These are phyloP conservation scores for Takifugu bimaculatus DNA, from an alignment of 2,113 vertebrate genomes.

Conservation along the genomic window DNA sequence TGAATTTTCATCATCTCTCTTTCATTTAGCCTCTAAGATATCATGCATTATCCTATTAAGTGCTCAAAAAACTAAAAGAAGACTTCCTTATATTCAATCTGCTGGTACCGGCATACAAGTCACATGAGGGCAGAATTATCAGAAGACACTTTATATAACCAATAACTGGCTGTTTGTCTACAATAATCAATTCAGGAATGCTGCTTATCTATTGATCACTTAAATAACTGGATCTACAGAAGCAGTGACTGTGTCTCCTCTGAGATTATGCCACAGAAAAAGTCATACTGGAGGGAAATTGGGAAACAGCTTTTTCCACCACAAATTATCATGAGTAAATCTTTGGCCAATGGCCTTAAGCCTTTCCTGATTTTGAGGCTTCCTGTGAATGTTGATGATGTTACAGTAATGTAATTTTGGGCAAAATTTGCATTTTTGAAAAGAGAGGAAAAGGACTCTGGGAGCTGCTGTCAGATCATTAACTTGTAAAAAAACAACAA, in stretches of 20 bases:
- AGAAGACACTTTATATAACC: too few species aligned
- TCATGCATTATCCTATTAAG: too few species aligned
- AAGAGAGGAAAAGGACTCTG: conserved; percentile 2
- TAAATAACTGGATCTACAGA: conserved; percentile 14
- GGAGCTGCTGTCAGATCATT: conserved; percentile 3
- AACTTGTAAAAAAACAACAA: not conserved
- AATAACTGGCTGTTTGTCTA: too few species aligned
- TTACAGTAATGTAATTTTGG: not conserved
- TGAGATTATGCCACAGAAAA: conserved; percentile 24
- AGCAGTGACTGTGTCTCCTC: conserved; percentile 20
- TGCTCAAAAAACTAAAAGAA: too few species aligned
- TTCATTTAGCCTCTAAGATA: too few species aligned
- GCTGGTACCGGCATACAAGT: too few species aligned
- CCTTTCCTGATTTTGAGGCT: conserved; percentile 19
- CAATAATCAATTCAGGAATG: not conserved
- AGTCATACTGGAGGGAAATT: conserved; percentile 34
- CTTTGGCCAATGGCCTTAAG: conserved; percentile 25
- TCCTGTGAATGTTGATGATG: conserved; percentile 7
- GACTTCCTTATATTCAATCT: too few species aligned
- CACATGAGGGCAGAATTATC: too few species aligned
- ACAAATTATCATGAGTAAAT: conserved; percentile 27
- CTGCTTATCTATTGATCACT: conserved; percentile 12
- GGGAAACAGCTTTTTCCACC: conserved; percentile 31
- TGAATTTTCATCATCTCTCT: too few species aligned
- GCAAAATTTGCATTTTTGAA: conserved; percentile 9